These are phyloP conservation scores for Potamilus streckersoni DNA, from an alignment of 1,140 invertebrate genomes.

Conservation along the genomic window DNA sequence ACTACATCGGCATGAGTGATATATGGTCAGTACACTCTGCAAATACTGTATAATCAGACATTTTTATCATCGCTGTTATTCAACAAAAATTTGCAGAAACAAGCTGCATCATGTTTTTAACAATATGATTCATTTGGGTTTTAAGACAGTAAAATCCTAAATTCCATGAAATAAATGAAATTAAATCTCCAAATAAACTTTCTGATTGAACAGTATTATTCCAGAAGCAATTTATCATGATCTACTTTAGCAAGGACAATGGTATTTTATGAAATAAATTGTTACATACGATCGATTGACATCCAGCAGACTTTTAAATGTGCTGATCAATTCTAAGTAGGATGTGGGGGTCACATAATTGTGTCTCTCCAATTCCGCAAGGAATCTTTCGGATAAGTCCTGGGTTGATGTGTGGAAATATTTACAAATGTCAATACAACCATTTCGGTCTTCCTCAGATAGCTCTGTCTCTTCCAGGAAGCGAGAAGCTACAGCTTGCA, in stretches of 20 bases:
- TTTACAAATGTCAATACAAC: conserved; percentile 77
- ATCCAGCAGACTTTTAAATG: conserved; percentile 65
- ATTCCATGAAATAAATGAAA: too few species aligned
- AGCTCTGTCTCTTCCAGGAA: conserved; percentile 80
- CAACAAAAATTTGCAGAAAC: too few species aligned
- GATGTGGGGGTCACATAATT: conserved; percentile 70
- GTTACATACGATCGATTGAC: conserved; percentile 72
- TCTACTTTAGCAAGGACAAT: not conserved
- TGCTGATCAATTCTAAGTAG: conserved; percentile 68
- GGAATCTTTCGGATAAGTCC: conserved; percentile 74
- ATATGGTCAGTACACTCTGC: too few species aligned
- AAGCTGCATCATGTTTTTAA: too few species aligned
- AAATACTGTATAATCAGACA: too few species aligned
- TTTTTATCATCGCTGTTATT: too few species aligned
- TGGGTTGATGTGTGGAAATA: conserved; percentile 87
- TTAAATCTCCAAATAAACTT: too few species aligned
- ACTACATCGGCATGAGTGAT: too few species aligned
- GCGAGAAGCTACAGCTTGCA: conserved; percentile 86
- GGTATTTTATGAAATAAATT: not conserved
- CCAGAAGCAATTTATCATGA: too few species aligned
- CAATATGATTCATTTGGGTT: too few species aligned
- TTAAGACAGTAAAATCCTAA: too few species aligned
- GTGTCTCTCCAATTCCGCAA: conserved; percentile 73
- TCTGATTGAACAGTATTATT: too few species aligned
- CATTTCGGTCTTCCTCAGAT: conserved; percentile 77